Percentiles rank a stretch among this genome's conserved stretches.
These are phyloP conservation scores for Pangasius mekongensis DNA, from an alignment of 2,797 vertebrate genomes.

Conservation along the genomic window DNA sequence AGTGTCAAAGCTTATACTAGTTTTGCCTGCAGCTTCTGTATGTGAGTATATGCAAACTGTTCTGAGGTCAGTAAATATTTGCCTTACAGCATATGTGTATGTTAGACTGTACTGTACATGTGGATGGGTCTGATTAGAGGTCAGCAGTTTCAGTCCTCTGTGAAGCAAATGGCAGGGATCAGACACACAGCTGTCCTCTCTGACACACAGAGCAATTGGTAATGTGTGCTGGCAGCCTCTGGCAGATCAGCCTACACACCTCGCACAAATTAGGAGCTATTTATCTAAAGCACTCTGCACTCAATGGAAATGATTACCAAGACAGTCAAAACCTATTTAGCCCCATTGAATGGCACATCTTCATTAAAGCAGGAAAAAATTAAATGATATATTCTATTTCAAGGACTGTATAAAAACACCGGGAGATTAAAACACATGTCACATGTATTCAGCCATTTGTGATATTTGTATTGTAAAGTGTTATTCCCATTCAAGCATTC, in stretches of 20 bases:
- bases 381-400: conserved; percentile 54
- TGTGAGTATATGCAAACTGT: conserved; percentile 21
- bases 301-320: conserved; percentile 59
- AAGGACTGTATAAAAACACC: conserved; percentile 44
- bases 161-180: conserved; percentile 42
- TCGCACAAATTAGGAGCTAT: conserved; percentile 58
- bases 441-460: conserved; percentile 26
- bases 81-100: conserved; percentile 9
- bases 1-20: not conserved
- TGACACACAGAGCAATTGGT: conserved; percentile 48
- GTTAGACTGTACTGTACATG: conserved; percentile 19
- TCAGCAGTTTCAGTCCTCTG: conserved; percentile 28
- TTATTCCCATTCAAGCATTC: conserved; percentile 2
- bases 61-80: conserved; percentile 31
- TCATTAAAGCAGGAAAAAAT: conserved; percentile 48
- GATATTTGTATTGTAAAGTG: conserved; percentile 35
- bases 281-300: conserved; percentile 55
- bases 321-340: conserved; percentile 58
- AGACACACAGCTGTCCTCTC: conserved; percentile 52
- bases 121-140: conserved; percentile 34
- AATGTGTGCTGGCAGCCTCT: conserved; percentile 56
- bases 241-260: conserved; percentile 60
- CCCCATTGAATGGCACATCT: conserved; percentile 47
- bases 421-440: not conserved
- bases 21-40: conserved; percentile 15